These are phyloP conservation scores for Drosophila formosana DNA, from an alignment of 2,888 invertebrate species.

Conservation along the genomic window DNA sequence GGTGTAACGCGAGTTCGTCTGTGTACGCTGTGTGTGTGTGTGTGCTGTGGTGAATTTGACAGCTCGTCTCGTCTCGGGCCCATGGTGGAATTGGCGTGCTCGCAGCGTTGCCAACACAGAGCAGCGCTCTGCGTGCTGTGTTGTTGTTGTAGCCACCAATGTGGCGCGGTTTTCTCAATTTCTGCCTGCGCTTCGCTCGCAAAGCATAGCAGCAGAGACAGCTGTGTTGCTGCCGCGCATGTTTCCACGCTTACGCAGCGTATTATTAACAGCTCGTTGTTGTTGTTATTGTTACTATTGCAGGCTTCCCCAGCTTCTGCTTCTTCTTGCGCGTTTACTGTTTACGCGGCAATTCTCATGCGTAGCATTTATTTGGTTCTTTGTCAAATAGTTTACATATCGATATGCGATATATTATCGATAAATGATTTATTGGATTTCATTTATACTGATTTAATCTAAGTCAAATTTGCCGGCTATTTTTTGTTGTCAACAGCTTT, in stretches of 20 bases:
- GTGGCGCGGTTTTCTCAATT: constrained; percentile 63
- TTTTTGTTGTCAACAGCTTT: constrained; percentile 16
- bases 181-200: constrained; percentile 27
- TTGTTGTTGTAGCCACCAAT: constrained; percentile 47
- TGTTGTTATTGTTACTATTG: constrained; percentile 13
- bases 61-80: constrained; percentile 44
- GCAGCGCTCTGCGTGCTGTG: constrained; percentile 16
- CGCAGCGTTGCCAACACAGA: constrained; percentile 59
- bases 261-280: constrained; percentile 51
- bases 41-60: constrained; percentile 49
- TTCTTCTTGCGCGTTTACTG: constrained; percentile 23
- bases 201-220: constrained; percentile 46
- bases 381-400: not conserved
- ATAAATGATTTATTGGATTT: too few species aligned
- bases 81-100: constrained; percentile 41
- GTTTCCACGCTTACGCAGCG: constrained; percentile 71
- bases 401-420: too few species aligned
- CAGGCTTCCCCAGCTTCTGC: constrained; percentile 20
- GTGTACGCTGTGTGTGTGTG: constrained; percentile 29
- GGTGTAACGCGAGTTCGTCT: constrained; percentile 10
- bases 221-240: constrained; percentile 70
- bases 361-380: not conserved
- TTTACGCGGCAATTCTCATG: constrained; percentile 46
- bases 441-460: not conserved
- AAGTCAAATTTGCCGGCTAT: constrained; percentile 21